A percentile compares a stretch with the other conserved stretches of the same genome.
Evolutionary conservation across 2,113 vertebrate species (phyloP).

Genomic region (Daubentonia madagascariensis): DNA sequence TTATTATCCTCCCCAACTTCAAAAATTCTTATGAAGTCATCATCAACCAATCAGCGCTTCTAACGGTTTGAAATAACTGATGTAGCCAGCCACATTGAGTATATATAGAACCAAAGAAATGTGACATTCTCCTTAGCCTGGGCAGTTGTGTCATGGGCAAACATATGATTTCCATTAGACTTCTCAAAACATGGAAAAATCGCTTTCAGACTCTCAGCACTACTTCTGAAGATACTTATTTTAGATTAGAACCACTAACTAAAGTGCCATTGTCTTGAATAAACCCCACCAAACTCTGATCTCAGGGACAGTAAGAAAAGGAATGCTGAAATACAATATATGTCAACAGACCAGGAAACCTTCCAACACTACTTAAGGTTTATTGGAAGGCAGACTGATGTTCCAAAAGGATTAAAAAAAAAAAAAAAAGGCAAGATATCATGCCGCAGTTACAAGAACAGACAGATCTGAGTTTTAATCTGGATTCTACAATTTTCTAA

Average conservation of each 20-base stretch:
- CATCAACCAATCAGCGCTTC: constrained; percentile 44
- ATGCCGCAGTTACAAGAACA: neutral
- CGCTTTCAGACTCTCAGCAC: constrained; percentile 48
- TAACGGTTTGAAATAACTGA: constrained; percentile 40
- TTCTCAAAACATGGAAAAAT: constrained; percentile 67
- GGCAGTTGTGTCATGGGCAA: constrained; percentile 52
- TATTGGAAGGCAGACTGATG: neutral
- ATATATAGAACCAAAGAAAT: constrained; percentile 71
- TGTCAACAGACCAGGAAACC: constrained; percentile 41
- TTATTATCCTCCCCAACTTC: constrained; percentile 51
- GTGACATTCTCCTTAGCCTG: constrained; percentile 45
- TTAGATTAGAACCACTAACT: constrained; percentile 47
- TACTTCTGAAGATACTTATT: constrained; percentile 49
- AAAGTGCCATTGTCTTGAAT: constrained; percentile 50
- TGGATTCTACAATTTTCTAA: neutral
- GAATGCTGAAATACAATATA: neutral
- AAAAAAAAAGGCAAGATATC: constrained; percentile 7
- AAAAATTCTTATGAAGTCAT: constrained; percentile 61
- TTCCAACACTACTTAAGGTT: neutral
- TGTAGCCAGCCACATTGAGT: constrained; percentile 42
- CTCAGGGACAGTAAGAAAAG: constrained; percentile 18
- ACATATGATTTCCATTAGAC: constrained; percentile 66
- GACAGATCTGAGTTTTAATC: neutral
- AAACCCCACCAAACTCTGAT: constrained; percentile 32
- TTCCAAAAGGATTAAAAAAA: no score